A percentile compares a stretch with the other conserved stretches of the same genome.
phyloP scores from a whole-genome alignment of 1,140 invertebrate species.

The Propsilocerus akamusi region DNA sequence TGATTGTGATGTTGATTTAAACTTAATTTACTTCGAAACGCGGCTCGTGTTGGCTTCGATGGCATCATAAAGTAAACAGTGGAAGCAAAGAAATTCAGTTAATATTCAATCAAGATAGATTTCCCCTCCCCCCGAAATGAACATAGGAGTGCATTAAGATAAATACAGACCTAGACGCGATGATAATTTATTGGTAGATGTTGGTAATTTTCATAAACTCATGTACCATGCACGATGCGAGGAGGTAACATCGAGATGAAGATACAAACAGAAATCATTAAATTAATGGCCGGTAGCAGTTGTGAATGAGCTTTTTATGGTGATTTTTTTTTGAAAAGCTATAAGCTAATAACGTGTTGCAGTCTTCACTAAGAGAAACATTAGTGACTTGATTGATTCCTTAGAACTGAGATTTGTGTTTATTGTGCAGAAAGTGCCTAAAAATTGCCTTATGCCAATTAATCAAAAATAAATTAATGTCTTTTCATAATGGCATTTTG shows the following conservation, averaged over 20 bases:
- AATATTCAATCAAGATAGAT: neutral
- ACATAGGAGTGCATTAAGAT: neutral
- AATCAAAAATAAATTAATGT: too few relatives aligned
- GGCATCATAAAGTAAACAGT: neutral
- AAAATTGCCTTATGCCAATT: too few relatives aligned
- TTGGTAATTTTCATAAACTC: slow-evolving; percentile 4
- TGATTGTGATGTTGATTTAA: neutral
- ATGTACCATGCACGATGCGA: neutral
- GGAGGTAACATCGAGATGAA: neutral
- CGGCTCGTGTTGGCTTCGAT: neutral
- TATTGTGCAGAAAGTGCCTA: too few relatives aligned
- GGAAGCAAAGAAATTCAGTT: neutral
- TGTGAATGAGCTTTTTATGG: neutral
- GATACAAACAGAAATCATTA: neutral
- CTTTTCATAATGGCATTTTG: too few relatives aligned
- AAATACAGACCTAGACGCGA: neutral
- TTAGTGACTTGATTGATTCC: too few relatives aligned
- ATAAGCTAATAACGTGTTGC: too few relatives aligned
- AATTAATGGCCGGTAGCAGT: slow-evolving; percentile 1
- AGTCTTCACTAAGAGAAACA: too few relatives aligned
- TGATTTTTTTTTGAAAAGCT: neutral
- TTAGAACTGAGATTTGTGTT: too few relatives aligned
- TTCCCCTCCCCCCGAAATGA: neutral
- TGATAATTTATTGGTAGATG: neutral
- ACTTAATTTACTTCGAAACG: neutral